Conservation (phyloP, 2,113 vertebrate species). For the Thalassoma bifasciatum region DNA sequence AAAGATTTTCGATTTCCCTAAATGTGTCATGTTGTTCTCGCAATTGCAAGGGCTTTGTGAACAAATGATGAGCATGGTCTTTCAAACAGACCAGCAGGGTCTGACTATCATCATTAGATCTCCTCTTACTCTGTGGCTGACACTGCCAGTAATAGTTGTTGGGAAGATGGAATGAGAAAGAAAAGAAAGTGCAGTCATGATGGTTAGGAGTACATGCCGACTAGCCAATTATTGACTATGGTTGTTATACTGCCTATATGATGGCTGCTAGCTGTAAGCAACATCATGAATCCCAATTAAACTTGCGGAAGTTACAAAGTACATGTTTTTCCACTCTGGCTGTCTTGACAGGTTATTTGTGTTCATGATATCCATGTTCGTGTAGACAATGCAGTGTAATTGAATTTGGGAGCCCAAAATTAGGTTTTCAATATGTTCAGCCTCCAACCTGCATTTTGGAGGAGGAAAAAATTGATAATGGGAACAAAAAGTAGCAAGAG, state of each 20-base stretch:
- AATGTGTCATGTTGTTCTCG: conserved; percentile 10
- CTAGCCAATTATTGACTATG: conserved; percentile 21
- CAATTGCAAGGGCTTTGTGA: not conserved
- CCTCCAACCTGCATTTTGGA: not conserved
- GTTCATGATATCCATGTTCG: not conserved
- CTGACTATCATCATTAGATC: conserved; percentile 14
- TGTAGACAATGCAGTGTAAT: not conserved
- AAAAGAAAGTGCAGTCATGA: not conserved
- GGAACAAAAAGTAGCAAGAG: not conserved
- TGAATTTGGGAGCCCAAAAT: not conserved
- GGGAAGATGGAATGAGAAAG: not conserved
- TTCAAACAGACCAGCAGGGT: not conserved
- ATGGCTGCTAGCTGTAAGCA: not conserved
- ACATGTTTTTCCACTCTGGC: not conserved
- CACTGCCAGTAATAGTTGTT: not conserved
- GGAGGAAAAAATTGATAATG: not conserved
- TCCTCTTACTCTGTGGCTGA: conserved; percentile 1
- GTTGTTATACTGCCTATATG: conserved; percentile 14
- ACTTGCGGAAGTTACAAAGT: conserved; percentile 15
- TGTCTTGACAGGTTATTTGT: not conserved
- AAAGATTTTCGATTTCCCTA: conserved; percentile 5
- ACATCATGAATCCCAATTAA: conserved; percentile 12
- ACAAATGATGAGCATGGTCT: not conserved
- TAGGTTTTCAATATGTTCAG: not conserved
- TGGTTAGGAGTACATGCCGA: not conserved